A percentile compares a stretch with the other conserved stretches of the same genome.
Evolutionary conservation across 64 coral and sea anemone species (phyloP).

Genomic region (Porites australiensis): DNA sequence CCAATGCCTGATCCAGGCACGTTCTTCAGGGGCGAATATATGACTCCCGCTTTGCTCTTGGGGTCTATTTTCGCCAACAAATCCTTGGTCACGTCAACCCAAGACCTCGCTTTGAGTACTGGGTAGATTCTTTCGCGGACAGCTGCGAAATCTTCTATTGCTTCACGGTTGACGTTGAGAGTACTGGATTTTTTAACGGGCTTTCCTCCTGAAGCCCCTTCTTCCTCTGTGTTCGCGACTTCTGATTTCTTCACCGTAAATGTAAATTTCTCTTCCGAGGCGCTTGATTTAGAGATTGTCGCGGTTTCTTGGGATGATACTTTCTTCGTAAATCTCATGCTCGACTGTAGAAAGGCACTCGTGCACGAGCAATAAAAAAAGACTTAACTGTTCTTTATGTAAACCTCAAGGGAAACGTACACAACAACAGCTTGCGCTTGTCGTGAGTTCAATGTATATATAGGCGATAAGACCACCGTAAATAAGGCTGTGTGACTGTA

Average conservation of each 20-base stretch:
- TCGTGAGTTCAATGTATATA: background rate
- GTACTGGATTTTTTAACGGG: slow-evolving; percentile 64
- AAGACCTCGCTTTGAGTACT: slow-evolving; percentile 76
- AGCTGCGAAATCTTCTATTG: slow-evolving; percentile 71
- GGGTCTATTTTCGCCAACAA: slow-evolving; percentile 70
- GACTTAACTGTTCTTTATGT: background rate
- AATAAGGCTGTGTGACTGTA: slow-evolving; percentile 8
- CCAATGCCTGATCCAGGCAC: slow-evolving; percentile 64
- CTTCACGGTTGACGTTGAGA: slow-evolving; percentile 74
- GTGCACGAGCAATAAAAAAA: background rate
- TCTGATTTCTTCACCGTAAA: slow-evolving; percentile 21
- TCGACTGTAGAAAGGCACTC: background rate
- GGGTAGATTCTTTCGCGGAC: slow-evolving; percentile 75
- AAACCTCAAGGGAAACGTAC: slow-evolving; percentile 26
- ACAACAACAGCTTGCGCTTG: slow-evolving; percentile 10
- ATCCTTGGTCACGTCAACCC: slow-evolving; percentile 79
- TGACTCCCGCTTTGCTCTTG: slow-evolving; percentile 52
- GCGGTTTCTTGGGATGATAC: background rate
- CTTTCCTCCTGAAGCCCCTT: slow-evolving; percentile 24
- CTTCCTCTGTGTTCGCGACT: slow-evolving; percentile 5
- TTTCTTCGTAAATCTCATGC: slow-evolving; percentile 24
- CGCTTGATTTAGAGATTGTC: background rate
- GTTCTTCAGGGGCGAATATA: slow-evolving; percentile 74
- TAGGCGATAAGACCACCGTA: slow-evolving; percentile 15
- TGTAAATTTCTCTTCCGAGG: slow-evolving; percentile 15